Base-by-base conservation (phyloP, 2,888 invertebrate genomes). In the Terebella lapidaria region DNA sequence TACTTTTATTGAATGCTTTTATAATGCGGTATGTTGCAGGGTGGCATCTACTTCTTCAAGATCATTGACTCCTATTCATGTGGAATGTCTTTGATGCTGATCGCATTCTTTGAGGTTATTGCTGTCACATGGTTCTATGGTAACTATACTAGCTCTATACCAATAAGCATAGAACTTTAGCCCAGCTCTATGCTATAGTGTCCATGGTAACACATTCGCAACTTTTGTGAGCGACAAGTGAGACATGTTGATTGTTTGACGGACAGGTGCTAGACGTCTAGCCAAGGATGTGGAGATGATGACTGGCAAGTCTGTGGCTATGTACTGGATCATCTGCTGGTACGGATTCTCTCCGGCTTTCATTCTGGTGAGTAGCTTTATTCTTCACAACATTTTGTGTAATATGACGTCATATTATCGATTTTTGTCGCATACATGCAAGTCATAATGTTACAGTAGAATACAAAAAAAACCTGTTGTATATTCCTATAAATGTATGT, bases 281-380 rank as follows among this genome's bases (percentile, higher is more conserved):
- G 88, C 91, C 4, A 86, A 86, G 72, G 92, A 94, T 77, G 87
- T 94, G 18, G 88, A 90, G 79, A 90, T 91, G 74, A 94, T 94
- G 92, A 93, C 92, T 29, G 92, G 92, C 69, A 84, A 85, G 30
- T 84, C 86, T 58, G 92, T 93, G 0, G 88, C 89, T 2, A 75
- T 88, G 42, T 94, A 92, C 80, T 89, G 93, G 75, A 86, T 89
- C 68, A 87, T 89, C 67, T 92, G 93, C 76, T 94, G 93, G 93
- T 83, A 89, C 58, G 81, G 90, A 64, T 87, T 89, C 20, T 86
- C 91, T 15, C 94, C 94, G 0, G 83, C 89, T 51, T 82, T 92
- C 61, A 87, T 94, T 59, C 83, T 87, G 81, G 88, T 88, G 81
- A 82, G 83, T 74, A 67, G n/a, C n/a, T n/a, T n/a, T n/a, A n/a